Base-by-base conservation (phyloP, 2,797 vertebrate genomes). In the Champsocephalus gunnari region DNA sequence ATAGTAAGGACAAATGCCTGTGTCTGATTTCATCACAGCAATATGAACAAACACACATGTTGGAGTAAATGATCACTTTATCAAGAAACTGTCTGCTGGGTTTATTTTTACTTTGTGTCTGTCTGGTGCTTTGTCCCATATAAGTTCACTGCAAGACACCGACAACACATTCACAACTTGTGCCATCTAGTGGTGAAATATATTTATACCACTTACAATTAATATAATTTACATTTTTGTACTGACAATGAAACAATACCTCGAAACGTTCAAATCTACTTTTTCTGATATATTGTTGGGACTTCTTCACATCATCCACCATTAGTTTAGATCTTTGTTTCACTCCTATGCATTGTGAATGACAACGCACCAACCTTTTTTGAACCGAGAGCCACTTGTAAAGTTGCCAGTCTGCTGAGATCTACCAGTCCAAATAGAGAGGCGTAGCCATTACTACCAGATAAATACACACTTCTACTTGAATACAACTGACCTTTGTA, bases 41-140 rank as follows among this genome's bases (percentile, higher is more conserved):
- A 79, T 41, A 56, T 38, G 34, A 71, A 80, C 49, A 69, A 50
- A 77, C 66, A 73, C 24, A 73, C 66, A 57, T 17, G 45, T 74
- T 75, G 72, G 57, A 90, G 73, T 88, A 89, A 90, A 87, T 38
- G 12, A 77, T 66, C 12, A 59, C 34, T 83, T 80, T 69, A 66
- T 79, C 14, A 72, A 71, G 5, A 49, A 55, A 53, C 21, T 73
- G 45, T 56, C 21, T 54, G 0, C 34, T 19, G 9, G 17, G 53
- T 79, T 71, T 49, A 3, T 47, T 65, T 60, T 60, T 21, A 21
- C 2, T 64, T 66, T 17, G 7, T 17, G 7, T 73, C 65, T 38
- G 9, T 41, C 21, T 55, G 3, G 7, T 2, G 6, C 19, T 48
- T 71, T 47, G 7, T 63, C 34, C 2, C 11, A n/a, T 19, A 59